Conservation (phyloP, 2,113 vertebrate genomes). For the Seriola aureovittata region DNA sequence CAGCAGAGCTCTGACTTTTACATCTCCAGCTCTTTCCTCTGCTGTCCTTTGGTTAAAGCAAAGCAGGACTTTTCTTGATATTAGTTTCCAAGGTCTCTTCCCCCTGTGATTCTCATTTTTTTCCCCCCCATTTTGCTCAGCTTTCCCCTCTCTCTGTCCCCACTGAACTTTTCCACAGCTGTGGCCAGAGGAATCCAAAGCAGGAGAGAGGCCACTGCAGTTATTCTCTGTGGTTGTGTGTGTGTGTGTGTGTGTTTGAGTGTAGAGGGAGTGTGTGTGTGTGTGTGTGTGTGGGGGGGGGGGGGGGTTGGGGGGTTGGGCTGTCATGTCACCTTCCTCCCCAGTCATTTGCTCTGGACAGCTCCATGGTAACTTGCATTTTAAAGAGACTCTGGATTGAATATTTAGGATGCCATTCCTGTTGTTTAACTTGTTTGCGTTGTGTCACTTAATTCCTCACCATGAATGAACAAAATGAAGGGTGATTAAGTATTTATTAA, state of each 20-base stretch:
- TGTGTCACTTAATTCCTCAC: conserved; percentile 75
- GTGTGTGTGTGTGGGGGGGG: no score
- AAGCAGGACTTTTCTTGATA: conserved; percentile 31
- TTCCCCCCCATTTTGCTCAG: conserved; percentile 41
- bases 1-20: not conserved
- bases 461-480: conserved; percentile 75
- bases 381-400: conserved; percentile 74
- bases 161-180: conserved; percentile 76
- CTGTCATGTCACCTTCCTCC: conserved; percentile 74
- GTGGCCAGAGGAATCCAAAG: conserved; percentile 75
- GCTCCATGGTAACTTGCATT: conserved; percentile 81
- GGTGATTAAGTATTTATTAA: conserved; percentile 80
- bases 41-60: conserved; percentile 3
- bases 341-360: conserved; percentile 73
- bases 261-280: not conserved
- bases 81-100: conserved; percentile 43
- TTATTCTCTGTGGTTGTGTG: conserved; percentile 48
- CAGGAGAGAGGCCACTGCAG: conserved; percentile 62
- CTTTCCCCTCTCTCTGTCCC: conserved; percentile 43
- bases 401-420: conserved; percentile 82
- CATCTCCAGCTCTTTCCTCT: conserved; percentile 8
- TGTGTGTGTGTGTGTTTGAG: conserved; percentile 35
- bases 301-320: conserved; percentile 29
- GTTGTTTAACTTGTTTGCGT: conserved; percentile 81
- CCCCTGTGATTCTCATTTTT: conserved; percentile 38